Evolutionary conservation across 2,113 vertebrate species (phyloP).

Genomic region (Daboia siamensis): DNA sequence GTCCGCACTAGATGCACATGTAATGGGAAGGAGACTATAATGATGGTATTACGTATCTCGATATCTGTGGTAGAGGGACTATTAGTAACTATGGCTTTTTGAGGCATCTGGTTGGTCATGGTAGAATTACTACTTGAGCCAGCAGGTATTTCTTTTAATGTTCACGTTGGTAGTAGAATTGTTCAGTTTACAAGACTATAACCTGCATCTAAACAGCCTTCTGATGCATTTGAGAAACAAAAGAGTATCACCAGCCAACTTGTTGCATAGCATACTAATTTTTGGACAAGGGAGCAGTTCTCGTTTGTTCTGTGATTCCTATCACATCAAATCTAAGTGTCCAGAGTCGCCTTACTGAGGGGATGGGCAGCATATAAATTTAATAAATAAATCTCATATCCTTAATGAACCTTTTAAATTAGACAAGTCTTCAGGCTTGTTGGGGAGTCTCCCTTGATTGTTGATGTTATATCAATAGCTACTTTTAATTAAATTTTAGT

Average conservation of each 20-base stretch:
- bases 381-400: neutral
- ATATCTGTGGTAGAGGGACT: neutral
- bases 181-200: neutral
- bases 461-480: neutral
- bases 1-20: neutral
- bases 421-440: neutral
- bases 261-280: neutral
- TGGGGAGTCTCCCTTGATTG: neutral
- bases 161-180: neutral
- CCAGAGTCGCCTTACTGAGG: neutral
- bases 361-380: neutral
- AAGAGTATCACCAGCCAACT: neutral
- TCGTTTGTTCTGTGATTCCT: neutral
- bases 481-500: neutral
- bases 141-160: neutral
- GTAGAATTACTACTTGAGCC: neutral
- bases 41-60: neutral
- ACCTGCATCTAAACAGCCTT: neutral
- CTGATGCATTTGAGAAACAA: neutral
- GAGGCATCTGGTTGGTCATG: neutral
- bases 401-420: no score
- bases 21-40: neutral
- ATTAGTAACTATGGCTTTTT: neutral
- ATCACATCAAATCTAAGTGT: neutral
- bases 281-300: neutral